Evolutionary conservation across 2,113 vertebrate species (phyloP), one percentile per base, ranked within the genome.

Genomic region (Coryphaenoides rupestris): DNA sequence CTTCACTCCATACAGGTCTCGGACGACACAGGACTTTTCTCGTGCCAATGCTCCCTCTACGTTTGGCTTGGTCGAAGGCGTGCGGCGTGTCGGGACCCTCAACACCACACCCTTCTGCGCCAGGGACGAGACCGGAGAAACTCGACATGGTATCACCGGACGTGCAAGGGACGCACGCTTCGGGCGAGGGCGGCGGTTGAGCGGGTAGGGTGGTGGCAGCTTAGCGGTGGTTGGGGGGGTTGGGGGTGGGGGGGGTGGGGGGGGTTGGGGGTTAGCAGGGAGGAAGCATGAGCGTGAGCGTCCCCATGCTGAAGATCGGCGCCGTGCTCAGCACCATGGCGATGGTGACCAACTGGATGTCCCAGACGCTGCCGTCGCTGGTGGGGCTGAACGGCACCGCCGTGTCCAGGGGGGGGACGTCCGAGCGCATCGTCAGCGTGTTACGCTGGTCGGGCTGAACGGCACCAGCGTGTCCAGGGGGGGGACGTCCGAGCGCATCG

Each of bases 271-370:
- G 58, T 82, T 68, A 77, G 76, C 28, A 67, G 74, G 72, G 72
- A 73, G 72, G 65, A 66, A 83, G 79, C 84, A 81, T 80, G 74
- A 78, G 86, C 73, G 94, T 94, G 92, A 93, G 87, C 26, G 93
- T 95, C 67, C 93, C 93, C 56, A 88, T 95, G 88, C 84, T 95
- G 71, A 95, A 95, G 88, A 94, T 95, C 58, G 93, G 93, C 69
- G 93, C 92, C 75, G 93, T 94, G 88, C 93, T 95, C 83, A 95
- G 93, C 92, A 95, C 93, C 68, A 94, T 95, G 93, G 93, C 93
- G 77, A 95, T 95, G 93, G 93, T 95, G 79, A 94, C 93, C 79
- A 95, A 94, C 89, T 95, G 93, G 93, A 95, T 95, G 93, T 95
- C 93, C 82, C 93, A 94, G 90, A 95, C 93, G 19, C 81, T 95